Conservation (phyloP, 1,140 invertebrate genomes). For the Trachymyrmex cornetzi region DNA sequence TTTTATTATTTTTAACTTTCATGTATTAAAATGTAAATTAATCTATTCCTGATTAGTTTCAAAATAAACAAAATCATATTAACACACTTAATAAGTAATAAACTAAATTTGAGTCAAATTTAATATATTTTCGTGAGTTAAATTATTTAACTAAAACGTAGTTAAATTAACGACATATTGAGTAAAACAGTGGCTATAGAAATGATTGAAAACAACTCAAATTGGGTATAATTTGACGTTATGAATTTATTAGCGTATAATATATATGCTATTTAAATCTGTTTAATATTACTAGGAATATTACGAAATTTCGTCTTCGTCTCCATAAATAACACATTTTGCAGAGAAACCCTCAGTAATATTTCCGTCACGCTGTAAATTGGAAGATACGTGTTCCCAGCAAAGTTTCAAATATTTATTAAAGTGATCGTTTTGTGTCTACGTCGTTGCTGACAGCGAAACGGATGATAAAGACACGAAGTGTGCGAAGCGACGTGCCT, state of each 20-base stretch:
- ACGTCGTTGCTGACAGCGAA: conserved; percentile 27
- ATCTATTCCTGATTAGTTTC: too few species aligned
- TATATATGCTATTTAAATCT: conserved; percentile 6
- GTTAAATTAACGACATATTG: too few species aligned
- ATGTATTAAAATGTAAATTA: background rate
- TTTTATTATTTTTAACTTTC: too few species aligned
- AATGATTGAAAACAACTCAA: too few species aligned
- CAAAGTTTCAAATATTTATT: conserved; percentile 25
- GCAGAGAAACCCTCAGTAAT: background rate
- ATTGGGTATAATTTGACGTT: too few species aligned
- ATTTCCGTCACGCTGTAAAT: background rate
- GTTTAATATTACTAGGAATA: background rate
- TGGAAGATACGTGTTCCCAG: background rate
- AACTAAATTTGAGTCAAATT: too few species aligned
- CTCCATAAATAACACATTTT: conserved; percentile 11
- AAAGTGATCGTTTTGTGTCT: background rate
- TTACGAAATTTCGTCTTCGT: background rate
- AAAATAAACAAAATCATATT: too few species aligned
- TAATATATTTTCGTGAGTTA: too few species aligned
- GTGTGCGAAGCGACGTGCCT: conserved; percentile 4
- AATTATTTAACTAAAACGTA: too few species aligned
- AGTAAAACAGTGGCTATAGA: too few species aligned
- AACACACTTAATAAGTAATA: too few species aligned
- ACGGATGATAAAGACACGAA: conserved; percentile 24
- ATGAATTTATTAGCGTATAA: too few species aligned